Percentiles rank a stretch among this genome's conserved stretches.
phyloP scores from a whole-genome alignment of 2,797 vertebrate genomes.

The Falco berigora region DNA sequence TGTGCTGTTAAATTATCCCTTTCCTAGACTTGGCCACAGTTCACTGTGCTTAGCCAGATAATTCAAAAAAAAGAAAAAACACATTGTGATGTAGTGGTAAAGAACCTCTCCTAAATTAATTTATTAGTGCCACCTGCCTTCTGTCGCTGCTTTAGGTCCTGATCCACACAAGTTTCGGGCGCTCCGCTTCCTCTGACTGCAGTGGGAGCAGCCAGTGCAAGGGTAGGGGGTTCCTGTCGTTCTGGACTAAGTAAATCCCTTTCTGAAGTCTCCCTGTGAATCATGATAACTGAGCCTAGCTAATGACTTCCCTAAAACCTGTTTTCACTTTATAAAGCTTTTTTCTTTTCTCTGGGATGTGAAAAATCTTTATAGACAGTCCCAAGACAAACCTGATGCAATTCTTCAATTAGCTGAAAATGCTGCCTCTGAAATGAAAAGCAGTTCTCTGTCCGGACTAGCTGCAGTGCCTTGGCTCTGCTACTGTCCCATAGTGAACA shows the following conservation, averaged over 20 bases:
- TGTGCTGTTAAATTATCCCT: neutral
- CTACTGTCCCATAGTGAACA: accelerated
- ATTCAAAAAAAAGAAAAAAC: neutral
- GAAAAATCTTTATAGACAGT: neutral
- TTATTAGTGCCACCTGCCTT: neutral
- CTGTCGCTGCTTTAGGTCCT: neutral
- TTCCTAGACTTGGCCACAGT: neutral
- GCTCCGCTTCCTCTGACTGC: neutral
- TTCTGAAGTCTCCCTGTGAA: neutral
- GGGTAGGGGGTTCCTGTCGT: neutral
- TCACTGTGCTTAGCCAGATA: neutral
- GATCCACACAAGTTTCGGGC: neutral
- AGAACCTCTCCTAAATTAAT: neutral
- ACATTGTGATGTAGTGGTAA: neutral
- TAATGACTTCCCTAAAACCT: neutral
- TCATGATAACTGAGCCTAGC: neutral
- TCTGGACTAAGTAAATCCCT: neutral
- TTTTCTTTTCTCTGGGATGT: neutral
- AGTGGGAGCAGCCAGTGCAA: neutral
- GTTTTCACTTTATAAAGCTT: neutral
- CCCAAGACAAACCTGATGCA: neutral
- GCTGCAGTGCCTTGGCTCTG: neutral
- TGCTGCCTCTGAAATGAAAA: neutral
- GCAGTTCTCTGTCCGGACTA: neutral
- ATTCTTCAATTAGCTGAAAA: neutral